Percentiles rank a stretch among this genome's conserved stretches.
Conservation (phyloP, 2,113 vertebrate genomes). For the Heptranchias perlo region DNA sequence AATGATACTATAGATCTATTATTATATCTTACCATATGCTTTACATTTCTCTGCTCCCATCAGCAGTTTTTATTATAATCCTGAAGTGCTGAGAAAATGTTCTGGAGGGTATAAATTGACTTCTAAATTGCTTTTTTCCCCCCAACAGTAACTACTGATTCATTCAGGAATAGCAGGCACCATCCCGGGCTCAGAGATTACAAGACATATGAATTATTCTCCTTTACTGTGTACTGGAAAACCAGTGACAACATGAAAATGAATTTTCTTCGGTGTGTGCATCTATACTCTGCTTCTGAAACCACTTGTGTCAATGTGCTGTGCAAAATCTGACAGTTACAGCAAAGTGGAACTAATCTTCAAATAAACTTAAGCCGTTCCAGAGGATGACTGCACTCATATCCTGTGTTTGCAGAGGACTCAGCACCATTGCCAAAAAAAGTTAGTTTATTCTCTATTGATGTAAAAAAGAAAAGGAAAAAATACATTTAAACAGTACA, state of each 20-base stretch:
- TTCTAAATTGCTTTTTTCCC: not conserved
- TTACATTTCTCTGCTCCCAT: not conserved
- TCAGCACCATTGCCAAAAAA: not conserved
- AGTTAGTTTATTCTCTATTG: not conserved
- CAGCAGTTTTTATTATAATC: not conserved
- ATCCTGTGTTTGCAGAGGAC: not conserved
- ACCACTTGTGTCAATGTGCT: not conserved
- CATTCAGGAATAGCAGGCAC: not conserved
- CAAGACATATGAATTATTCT: slow-evolving; percentile 1
- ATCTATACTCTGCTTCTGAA: not conserved
- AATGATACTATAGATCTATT: not conserved
- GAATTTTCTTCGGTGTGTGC: not conserved
- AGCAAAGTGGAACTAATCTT: not conserved
- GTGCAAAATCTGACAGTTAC: not conserved
- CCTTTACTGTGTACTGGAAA: not conserved
- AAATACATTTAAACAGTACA: not conserved
- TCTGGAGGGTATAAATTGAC: not conserved
- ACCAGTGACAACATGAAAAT: not conserved
- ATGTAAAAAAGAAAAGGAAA: not conserved
- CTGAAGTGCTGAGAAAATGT: not conserved
- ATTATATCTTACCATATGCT: not conserved
- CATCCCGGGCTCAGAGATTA: not conserved
- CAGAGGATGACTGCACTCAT: not conserved
- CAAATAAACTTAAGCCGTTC: not conserved
- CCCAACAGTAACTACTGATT: not conserved